Evolutionary conservation across 2,888 invertebrate species (phyloP), one percentile per base, ranked within the genome.

Genomic region (Tanytarsus gracilentus): DNA sequence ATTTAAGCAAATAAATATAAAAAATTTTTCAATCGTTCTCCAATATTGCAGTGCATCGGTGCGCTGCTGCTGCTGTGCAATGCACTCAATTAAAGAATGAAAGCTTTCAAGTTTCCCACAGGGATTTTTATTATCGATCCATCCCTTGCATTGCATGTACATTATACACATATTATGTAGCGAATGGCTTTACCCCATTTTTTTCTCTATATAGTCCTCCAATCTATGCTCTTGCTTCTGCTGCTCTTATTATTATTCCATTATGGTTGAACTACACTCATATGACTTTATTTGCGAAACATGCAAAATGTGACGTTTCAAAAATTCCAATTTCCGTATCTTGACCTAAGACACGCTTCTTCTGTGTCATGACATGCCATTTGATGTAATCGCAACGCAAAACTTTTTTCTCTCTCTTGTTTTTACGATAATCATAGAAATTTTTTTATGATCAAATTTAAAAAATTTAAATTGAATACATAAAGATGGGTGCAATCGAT

Each of bases 251-350:
- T n/a, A n/a, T n/a, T n/a, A n/a, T n/a, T n/a, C n/a, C n/a, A 44
- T 16, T 16, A 5, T 2, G 18, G 11, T 11, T 18, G 21, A 44
- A 9, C 18, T 18, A 18, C 16, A 18, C 16, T 44, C 21, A 44
- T 44, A 44, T 44, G 44, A 44, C 11, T 44, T 40, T 25, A 21
- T 21, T 40, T 26, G 39, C 14, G 23, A 39, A 39, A 40, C 55
- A 55, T 40, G 40, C 53, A 21, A 33, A 39, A 36, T 53, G 53
- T 36, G 53, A 53, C 39, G 26, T 26, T 39, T 55, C 26, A 4
- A 55, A 44, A 39, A 55, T 55, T 40, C 26, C 55, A 40, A 55
- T 55, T 55, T 55, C 40, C 55, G 55, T 55, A 26, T 40, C 55
- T 40, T 55, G 55, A 55, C 55, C 55, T 55, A 55, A 40, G 25